Evolutionary conservation across 2,797 vertebrate species (phyloP), one percentile per base, ranked within the genome.

Genomic region (Rhinophrynus dorsalis): DNA sequence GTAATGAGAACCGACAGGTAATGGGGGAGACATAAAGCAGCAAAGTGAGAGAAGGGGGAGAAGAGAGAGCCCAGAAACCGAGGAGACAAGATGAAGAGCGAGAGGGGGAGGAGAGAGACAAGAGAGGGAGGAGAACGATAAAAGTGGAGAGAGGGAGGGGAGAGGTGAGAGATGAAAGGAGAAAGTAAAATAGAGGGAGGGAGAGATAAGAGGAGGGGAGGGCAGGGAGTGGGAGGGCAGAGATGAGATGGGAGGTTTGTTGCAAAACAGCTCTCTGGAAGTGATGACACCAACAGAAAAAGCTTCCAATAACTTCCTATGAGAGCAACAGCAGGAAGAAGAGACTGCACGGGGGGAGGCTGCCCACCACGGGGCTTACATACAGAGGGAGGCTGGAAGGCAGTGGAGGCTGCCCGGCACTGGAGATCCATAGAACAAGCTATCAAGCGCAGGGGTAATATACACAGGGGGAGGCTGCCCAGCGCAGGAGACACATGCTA

Each of bases 251-350:
- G 66, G 66, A 61, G 67, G 67, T 45, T 70, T 70, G 67, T 69
- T 69, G 67, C 67, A 60, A 60, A 62, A 55, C 65, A 68, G 65
- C 55, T 68, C 65, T 68, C 30, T 62, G 67, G 67, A 70, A 70
- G 67, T 70, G 67, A 70, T 70, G 67, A 70, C 67, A 70, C 67
- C 67, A 70, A 70, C 67, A 70, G 58, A 70, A 61, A 67, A 70
- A 33, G 48, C 58, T 54, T 61, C 67, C 67, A 45, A 70, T 61
- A 70, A 70, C 67, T 70, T 70, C 67, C 67, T 70, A 70, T 70
- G 67, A 70, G 48, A 52, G 15, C 23, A 40, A 40, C 35, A 52
- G 48, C 62, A 54, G 24, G 15, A 62, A 21, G 24, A 32, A 42
- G 44, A 54, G 23, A 12, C 29, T 26, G 54, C 15, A 32, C 33